A percentile compares a stretch with the other conserved stretches of the same genome.
Evolutionary conservation across 2,113 vertebrate species (phyloP).

Genomic region (Dromiciops gliroides): DNA sequence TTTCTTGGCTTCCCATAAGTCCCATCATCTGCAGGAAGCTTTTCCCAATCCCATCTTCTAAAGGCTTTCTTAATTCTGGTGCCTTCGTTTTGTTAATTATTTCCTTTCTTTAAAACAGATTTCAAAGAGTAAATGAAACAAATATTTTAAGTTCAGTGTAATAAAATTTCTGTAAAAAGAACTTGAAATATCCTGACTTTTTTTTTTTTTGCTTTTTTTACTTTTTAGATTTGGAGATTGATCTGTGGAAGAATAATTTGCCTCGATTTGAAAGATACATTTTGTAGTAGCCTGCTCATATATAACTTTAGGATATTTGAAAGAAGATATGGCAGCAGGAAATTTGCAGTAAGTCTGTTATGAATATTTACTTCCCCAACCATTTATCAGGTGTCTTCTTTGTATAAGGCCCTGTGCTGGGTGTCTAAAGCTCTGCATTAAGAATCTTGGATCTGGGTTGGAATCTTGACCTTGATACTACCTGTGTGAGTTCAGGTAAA

Average conservation of each 20-base stretch:
- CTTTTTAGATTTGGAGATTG: slow-evolving; percentile 86
- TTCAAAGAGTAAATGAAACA: not conserved
- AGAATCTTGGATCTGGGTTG: not conserved
- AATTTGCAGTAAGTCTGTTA: slow-evolving; percentile 86
- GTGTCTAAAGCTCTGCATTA: not conserved
- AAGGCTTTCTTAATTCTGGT: no score
- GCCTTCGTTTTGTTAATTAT: not conserved
- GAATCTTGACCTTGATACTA: not conserved
- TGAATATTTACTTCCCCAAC: slow-evolving; percentile 21
- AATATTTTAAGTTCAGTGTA: not conserved
- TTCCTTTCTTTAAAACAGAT: slow-evolving; percentile 3
- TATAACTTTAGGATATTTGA: slow-evolving; percentile 91
- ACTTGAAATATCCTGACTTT: slow-evolving; percentile 11
- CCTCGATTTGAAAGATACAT: slow-evolving; percentile 88
- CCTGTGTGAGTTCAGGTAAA: not conserved
- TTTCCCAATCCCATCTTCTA: not conserved
- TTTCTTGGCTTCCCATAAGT: not conserved
- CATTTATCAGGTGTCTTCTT: not conserved
- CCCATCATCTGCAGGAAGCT: no score
- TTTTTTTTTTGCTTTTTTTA: slow-evolving; percentile 61
- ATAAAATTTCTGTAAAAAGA: slow-evolving; percentile 11
- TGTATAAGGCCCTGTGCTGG: not conserved
- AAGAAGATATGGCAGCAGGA: slow-evolving; percentile 89
- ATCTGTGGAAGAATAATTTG: slow-evolving; percentile 86
- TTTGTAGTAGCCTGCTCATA: slow-evolving; percentile 88